Base-by-base conservation (phyloP, 2,113 vertebrate species). In the Otolemur garnettii region DNA sequence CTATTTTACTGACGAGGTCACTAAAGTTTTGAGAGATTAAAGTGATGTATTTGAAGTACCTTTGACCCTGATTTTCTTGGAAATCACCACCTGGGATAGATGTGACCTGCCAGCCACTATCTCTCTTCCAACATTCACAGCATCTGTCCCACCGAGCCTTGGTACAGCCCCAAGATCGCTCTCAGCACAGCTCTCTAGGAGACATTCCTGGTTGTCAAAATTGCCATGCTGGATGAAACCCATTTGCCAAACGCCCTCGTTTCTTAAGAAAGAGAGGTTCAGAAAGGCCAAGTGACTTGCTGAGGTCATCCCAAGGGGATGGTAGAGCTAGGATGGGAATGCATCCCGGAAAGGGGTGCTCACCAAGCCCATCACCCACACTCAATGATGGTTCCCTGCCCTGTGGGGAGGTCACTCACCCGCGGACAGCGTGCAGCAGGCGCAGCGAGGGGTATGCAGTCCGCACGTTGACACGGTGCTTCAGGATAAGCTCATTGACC, bases 381-480 rank as follows among this genome's bases (percentile, higher is more conserved):
- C 50, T 4, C 10, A 7, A n/a, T 0, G 3, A 7, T 1, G 4
- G 28, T 50, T n/a, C 55, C 26, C 3, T 0, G 0, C 4, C 69
- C 72, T 1, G 0, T 0, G 45, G n/a, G 21, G 35, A 42, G 74
- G 83, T 9, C 1, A 84, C 99, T 99, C 98, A 99, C 99, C 99
- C 99, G 96, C 99, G 98, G 94, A 99, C 99, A 0, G 99, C 99
- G 3, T 99, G 99, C 96, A 99, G 99, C 78, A 99, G 99, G 95
- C 99, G 99, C 98, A 99, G 99, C 0, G 99, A 99, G 21, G 99
- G 99, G 97, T 99, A 99, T n/a, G 99, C 99, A 0, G 99, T 99
- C 90, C 99, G 99, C 21, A 99, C 99, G 28, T 99, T 98, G 96
- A 99, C 99, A 0, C 88, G 99, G 92, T 99, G 99, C 95, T 98